A percentile compares a stretch with the other conserved stretches of the same genome.
phyloP scores from a whole-genome alignment of 92 coral and sea anemone species.

The Siderastrea radians region DNA sequence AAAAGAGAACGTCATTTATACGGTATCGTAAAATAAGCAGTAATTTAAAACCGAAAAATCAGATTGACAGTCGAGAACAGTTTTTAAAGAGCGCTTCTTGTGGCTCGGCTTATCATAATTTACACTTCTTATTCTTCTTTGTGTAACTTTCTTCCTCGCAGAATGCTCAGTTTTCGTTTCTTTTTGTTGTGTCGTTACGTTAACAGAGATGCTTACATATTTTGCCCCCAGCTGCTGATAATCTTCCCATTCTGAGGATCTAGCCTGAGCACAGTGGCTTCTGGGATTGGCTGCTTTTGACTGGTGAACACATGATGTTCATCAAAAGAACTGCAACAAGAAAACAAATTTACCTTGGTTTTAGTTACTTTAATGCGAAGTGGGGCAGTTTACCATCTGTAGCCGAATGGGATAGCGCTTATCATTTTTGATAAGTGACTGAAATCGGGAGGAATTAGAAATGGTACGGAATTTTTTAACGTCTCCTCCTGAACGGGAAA shows the following conservation, averaged over 20 bases:
- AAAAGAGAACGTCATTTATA: background rate
- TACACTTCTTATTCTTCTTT: no score
- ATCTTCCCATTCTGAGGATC: conserved; percentile 76
- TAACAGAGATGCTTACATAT: conserved; percentile 40
- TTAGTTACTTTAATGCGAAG: background rate
- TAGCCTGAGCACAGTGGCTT: conserved; percentile 75
- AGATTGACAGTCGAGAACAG: background rate
- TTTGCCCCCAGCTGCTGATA: conserved; percentile 62
- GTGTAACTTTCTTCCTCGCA: no score
- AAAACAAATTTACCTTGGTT: background rate
- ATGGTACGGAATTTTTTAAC: no score
- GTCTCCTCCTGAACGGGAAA: no score
- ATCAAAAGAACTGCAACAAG: conserved; percentile 83
- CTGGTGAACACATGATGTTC: conserved; percentile 44
- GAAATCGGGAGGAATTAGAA: no score
- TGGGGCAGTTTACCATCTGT: no score
- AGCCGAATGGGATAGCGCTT: no score
- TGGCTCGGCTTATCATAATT: no score
- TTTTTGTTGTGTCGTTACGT: background rate
- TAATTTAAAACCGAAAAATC: background rate
- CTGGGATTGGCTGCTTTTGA: conserved; percentile 70
- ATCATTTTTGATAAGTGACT: no score
- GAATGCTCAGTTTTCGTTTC: background rate
- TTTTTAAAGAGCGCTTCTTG: no score
- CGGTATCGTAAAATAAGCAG: background rate